Evolutionary conservation across 2,888 invertebrate genomes (phyloP), one percentile per base, ranked within the genome.

Genomic region (Scaeva pyrastri): DNA sequence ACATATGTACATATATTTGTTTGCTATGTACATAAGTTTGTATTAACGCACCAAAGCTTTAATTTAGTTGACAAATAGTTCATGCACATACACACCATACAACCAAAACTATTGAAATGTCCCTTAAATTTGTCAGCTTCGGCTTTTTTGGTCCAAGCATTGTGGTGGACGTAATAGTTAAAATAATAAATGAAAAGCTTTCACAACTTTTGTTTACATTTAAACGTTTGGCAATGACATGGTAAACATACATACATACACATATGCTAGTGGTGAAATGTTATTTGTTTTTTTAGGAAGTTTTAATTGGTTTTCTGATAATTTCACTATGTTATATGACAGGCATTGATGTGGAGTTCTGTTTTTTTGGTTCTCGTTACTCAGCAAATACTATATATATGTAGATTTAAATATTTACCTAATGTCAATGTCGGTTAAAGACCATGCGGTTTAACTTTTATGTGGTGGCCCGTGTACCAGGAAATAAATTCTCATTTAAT

Each of bases 131-230:
- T 78, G 45, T 64, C 41, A 50, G 43, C 77, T 19, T 10, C 23
- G 50, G 50, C 16, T 23, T 78, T 23, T 78, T 48, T 19, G 50
- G 31, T 26, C 21, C n/a, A 36, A 36, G 10, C 21, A 36, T 12
- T 72, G 72, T 12, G 76, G 75, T 56, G 36, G 39, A 70, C 64
- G 45, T 60, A 76, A 76, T 56, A 56, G 70, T 81, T 71, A 56
- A 76, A 76, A 50, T 76, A 48, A 76, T 41, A 71, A 71, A 71
- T 66, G 66, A 36, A 72, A 81, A 76, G 50, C 71, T 76, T 66
- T 72, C 11, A 31, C 10, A 68, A 43, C 36, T 45, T 71, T 11
- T 41, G 41, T 70, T 43, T 45, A 55, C 68, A 68, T 43, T 70
- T 55, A 52, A 21, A 7, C 48, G 31, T 52, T 26, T 58, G 39